phyloP scores from a whole-genome alignment of 1,140 invertebrate genomes.

The Apocrypta bakeri region DNA sequence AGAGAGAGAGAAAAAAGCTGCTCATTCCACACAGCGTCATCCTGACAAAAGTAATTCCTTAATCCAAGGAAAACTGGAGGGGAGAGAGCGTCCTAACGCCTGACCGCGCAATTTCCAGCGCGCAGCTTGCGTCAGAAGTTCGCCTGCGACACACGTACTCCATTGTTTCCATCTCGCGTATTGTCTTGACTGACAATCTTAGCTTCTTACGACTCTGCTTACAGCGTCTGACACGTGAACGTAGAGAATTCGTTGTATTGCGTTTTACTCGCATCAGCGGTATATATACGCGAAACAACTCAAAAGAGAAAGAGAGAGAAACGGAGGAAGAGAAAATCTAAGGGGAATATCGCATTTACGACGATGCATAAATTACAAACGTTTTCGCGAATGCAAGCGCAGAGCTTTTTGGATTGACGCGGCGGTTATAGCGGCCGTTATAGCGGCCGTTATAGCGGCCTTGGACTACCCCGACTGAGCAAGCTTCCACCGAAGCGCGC shows the following conservation, averaged over 20 bases:
- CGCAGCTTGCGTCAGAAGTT: slow-evolving; percentile 31
- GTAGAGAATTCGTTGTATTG: background rate
- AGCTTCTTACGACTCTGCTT: slow-evolving; percentile 1
- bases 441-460: too few relatives aligned
- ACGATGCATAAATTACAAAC: background rate
- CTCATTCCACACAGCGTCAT: background rate
- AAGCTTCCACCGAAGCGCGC: background rate
- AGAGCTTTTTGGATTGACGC: background rate
- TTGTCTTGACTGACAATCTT: slow-evolving; percentile 13
- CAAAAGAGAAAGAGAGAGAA: background rate
- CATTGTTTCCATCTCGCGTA: slow-evolving; percentile 14
- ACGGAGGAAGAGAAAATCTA: background rate
- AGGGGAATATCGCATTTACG: background rate
- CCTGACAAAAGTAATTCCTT: slow-evolving; percentile 2
- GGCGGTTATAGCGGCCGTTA: too few relatives aligned
- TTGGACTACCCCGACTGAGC: background rate
- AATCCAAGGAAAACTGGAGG: background rate
- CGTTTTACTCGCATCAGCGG: background rate
- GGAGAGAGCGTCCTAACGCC: background rate
- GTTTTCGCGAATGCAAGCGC: background rate
- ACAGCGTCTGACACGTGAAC: background rate
- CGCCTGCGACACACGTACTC: background rate
- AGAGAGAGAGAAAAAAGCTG: background rate
- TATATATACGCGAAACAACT: too few relatives aligned
- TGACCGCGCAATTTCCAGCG: background rate